Percentiles rank a stretch among this genome's conserved stretches.
These are phyloP conservation scores for Reticulitermes lucifugus DNA, from an alignment of 2,888 invertebrate species.

Conservation along the genomic window DNA sequence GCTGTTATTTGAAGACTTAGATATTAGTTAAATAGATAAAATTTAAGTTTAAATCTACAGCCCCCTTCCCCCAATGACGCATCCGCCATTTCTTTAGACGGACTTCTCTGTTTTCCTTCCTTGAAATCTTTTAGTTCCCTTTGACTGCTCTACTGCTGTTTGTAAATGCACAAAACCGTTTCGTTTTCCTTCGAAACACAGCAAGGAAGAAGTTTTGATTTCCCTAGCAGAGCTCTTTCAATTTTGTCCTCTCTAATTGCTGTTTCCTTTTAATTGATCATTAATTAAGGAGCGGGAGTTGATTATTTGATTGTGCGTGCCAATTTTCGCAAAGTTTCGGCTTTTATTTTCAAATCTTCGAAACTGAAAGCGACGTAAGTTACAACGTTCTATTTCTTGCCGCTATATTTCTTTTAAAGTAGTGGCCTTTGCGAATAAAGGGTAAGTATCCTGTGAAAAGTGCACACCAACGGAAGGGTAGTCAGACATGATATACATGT, in stretches of 20 bases:
- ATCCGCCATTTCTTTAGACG: too few relatives aligned
- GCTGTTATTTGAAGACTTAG: too few relatives aligned
- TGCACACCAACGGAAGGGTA: too few relatives aligned
- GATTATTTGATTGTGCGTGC: slow-evolving; percentile 47
- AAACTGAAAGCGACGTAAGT: slow-evolving; percentile 25
- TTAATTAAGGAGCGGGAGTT: slow-evolving; percentile 47
- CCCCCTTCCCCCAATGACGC: too few relatives aligned
- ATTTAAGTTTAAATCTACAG: too few relatives aligned
- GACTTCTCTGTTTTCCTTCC: too few relatives aligned
- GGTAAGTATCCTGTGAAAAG: too few relatives aligned
- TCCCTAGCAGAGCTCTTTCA: slow-evolving; percentile 43
- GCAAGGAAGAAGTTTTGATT: slow-evolving; percentile 41
- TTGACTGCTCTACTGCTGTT: not conserved
- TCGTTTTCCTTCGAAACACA: not conserved
- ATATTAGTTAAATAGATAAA: too few relatives aligned
- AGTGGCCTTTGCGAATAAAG: too few relatives aligned
- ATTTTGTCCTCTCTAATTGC: slow-evolving; percentile 50
- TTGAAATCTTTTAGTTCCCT: too few relatives aligned
- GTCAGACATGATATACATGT: too few relatives aligned
- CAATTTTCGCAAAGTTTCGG: slow-evolving; percentile 37
- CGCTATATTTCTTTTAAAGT: too few relatives aligned
- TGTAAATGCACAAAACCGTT: slow-evolving; percentile 9
- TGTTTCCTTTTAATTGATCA: slow-evolving; percentile 52
- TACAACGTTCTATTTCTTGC: not conserved
- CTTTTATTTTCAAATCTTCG: slow-evolving; percentile 37